Evolutionary conservation across 1,140 invertebrate species (phyloP), one percentile per base, ranked within the genome.

Genomic region (Neodiprion lecontei): DNA sequence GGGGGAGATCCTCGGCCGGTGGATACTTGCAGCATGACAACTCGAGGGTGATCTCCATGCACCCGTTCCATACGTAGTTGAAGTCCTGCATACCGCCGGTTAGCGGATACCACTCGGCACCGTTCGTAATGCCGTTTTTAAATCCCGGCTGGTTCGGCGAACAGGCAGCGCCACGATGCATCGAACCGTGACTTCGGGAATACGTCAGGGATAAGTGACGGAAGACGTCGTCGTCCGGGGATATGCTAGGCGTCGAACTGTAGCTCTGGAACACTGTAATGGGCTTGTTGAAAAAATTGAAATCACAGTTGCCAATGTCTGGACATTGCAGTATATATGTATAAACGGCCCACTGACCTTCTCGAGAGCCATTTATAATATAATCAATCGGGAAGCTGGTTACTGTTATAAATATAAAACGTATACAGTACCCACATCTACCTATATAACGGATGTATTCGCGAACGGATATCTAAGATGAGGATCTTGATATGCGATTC

Each of bases 41-140:
- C 87, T 99, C 98, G 53, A 99, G 88, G 0, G 98, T 99, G 17
- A 99, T 93, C 90, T 99, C 98, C 96, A 99, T 99, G 85, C 97
- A 98, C 69, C 98, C 98, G 82, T 97, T 97, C 93, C 96, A 96
- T 12, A 99, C 91, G 85, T 99, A 99, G 87, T 99, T 99, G 88
- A 96, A 99, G 86, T 99, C 98, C 90, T 99, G 98, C 95, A 97
- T 97, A 9, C 90, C 91, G 87, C 96, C 96, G 74, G 95, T 96
- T 1, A 98, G 87, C 0, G 95, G 95, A 87, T 97, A 97, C 96
- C 96, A 97, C 68, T 95, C 94, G 1, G 96, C 96, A 7, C 96
- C 96, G 82, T 98, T 98, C 12, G 96, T 97, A 76, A 97, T 97
- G 10, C 96, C 96, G 80, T 96, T 89, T 75, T 93, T 91, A 85